Base-by-base conservation (phyloP, 2,113 vertebrate genomes). In the Erpornis zantholeuca region DNA sequence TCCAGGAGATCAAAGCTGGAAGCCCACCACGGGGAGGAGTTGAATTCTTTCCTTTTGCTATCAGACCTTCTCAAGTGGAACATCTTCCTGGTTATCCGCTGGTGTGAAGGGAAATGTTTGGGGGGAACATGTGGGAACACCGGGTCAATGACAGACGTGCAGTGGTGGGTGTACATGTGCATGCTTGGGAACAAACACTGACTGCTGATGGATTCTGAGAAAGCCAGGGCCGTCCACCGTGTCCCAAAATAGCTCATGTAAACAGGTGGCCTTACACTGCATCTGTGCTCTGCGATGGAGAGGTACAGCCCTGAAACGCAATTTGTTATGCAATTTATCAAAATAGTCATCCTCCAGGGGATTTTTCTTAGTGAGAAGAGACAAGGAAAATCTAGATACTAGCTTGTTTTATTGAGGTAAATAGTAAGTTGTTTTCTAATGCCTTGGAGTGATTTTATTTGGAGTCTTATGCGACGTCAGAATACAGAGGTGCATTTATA, bases 201-300 rank as follows among this genome's bases (percentile, higher is more conserved):
- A n/a, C 47, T 93, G 84, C 42, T 94, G 94, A 61, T 71, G 90
- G 78, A 85, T 96, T 95, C 92, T 91, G 94, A 95, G 94, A 95
- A 92, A 96, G 85, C 47, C 82, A 80, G 35, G 45, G 57, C 68
- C 93, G 76, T 65, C 60, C 16, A 11, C 60, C 1, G 0, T 57
- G 54, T 87, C 95, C 95, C 15, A 22, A 87, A 96, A 96, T 95
- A 97, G 84, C 87, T 94, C 69, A 36, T 19, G 68, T 92, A 96
- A 97, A 94, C 75, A 96, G 96, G 82, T 76, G 11, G 65, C 61
- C 47, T 60, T 69, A 56, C 3, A 3, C 86, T 71, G 63, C 36
- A 88, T 72, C 78, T 84, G 12, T 73, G 36, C 59, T 68, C 92
- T 10, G 18, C 2, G 3, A 50, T 40, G 71, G 75, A 77, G 64